Evolutionary conservation across 2,797 vertebrate species (phyloP).

Genomic region (Hydrophis major): DNA sequence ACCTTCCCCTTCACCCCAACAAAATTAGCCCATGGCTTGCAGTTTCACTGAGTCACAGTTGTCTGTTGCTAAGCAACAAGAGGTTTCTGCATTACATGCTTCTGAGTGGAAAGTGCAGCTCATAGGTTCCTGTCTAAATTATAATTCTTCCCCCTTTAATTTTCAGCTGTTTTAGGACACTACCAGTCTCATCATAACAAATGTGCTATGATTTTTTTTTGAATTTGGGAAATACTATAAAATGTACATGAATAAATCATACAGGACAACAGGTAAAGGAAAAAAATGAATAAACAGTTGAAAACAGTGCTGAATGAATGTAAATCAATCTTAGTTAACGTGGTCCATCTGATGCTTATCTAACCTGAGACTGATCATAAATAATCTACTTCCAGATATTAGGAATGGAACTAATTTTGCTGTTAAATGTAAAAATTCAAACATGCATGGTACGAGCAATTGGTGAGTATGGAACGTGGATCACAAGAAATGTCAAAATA

Average conservation of each 20-base stretch:
- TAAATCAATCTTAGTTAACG: conserved; percentile 24
- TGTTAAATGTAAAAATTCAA: neutral
- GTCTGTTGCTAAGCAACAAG: conserved; percentile 54
- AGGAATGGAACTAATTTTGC: neutral
- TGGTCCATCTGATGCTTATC: neutral
- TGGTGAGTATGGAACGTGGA: neutral
- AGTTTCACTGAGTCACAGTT: conserved; percentile 39
- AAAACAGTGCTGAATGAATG: neutral
- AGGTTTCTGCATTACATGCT: neutral
- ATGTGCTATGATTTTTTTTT: neutral
- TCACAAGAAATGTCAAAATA: neutral
- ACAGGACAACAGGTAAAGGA: neutral
- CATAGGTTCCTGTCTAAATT: neutral
- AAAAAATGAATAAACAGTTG: conserved; percentile 1
- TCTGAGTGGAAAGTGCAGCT: neutral
- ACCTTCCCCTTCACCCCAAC: too few relatives aligned
- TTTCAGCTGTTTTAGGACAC: neutral
- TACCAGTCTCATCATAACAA: neutral
- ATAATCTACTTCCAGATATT: conserved; percentile 11
- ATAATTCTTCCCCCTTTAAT: neutral
- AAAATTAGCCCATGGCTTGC: conserved; percentile 17
- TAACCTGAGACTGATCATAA: conserved; percentile 1
- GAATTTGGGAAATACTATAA: neutral
- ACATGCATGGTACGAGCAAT: neutral
- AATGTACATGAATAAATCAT: conserved; percentile 8